Conservation (phyloP, 2,888 invertebrate genomes). For the Netelia virgata region DNA sequence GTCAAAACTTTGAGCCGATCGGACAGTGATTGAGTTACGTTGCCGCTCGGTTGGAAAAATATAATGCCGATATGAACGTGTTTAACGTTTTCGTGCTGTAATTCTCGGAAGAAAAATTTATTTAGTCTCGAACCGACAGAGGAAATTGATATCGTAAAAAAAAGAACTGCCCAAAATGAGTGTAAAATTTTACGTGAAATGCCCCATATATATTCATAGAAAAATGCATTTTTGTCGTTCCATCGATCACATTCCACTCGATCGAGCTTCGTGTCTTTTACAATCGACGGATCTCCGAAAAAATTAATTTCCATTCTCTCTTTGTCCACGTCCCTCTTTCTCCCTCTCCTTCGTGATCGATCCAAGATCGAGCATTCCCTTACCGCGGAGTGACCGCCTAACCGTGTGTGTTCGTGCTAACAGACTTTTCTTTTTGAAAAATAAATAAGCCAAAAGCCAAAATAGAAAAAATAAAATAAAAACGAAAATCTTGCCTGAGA, state of each 20-base stretch:
- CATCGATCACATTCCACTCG: slow-evolving; percentile 29
- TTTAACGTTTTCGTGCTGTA: too few species aligned
- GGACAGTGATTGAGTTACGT: too few species aligned
- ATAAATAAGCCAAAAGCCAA: slow-evolving; percentile 35
- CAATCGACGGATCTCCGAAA: slow-evolving; percentile 30
- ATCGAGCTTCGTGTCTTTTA: slow-evolving; percentile 40
- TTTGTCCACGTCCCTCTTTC: slow-evolving; percentile 21
- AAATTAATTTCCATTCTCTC: slow-evolving; percentile 13
- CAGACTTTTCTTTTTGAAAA: slow-evolving; percentile 64
- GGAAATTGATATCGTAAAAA: neutral
- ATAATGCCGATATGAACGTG: too few species aligned
- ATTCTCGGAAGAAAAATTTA: too few species aligned
- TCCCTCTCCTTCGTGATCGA: slow-evolving; percentile 9
- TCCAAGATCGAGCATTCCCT: slow-evolving; percentile 40
- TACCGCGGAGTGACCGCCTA: slow-evolving; percentile 62
- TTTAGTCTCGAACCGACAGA: too few species aligned
- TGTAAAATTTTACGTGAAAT: too few species aligned
- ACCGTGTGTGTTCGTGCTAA: slow-evolving; percentile 72
- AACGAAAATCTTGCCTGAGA: slow-evolving; percentile 65
- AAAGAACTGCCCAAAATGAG: neutral
- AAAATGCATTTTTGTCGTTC: neutral
- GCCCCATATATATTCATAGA: neutral
- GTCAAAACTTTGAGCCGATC: too few species aligned
- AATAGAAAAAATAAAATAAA: slow-evolving; percentile 9
- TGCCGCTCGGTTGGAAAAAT: too few species aligned